Evolutionary conservation across 2,888 invertebrate species (phyloP), one percentile per base, ranked within the genome.

Genomic region (Caenorhabditis sp.): DNA sequence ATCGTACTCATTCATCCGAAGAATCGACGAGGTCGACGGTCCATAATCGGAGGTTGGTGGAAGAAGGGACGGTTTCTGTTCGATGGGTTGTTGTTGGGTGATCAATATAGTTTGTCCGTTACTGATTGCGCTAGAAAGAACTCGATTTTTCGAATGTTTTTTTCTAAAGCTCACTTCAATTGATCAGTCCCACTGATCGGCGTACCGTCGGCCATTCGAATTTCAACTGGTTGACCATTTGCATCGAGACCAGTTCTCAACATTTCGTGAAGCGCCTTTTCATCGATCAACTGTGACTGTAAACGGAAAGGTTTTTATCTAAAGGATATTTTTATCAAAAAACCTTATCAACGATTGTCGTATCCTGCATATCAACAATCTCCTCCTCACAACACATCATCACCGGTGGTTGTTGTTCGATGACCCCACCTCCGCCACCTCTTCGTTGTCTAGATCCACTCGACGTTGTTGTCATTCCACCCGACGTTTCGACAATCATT

Each of bases 231-330:
- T 49, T 61, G 62, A 17, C 80, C 80, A 19, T 66, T 68, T 17
- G 51, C 60, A 58, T 80, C 80, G 12, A 50, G 12, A 10, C 78
- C 80, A 17, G 69, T 72, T 31, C 63, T 12, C 10, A 80, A 60
- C 76, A 80, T 80, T 4, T 74, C 53, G 2, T 69, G 68, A 5
- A 80, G 58, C 12, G 64, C 43, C 53, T 75, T 72, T 58, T 78
- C 78, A 55, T 80, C 78, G 21, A 80, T 80, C 37, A 76, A 49
- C 5, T 65, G 66, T 17, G 58, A 10, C 14, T 57, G 37, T 1
- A 43, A 17, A 43, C 5, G 12, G 12, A 36, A 8, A 36, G 36
- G 36, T 36, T 36, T 36, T 36, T 12, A 36, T 36, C 36, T 36
- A 12, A 36, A 36, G 12, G 12, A 36, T 36, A 31, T 58, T 27